phyloP scores from a whole-genome alignment of 2,113 vertebrate genomes.

The Collichthys lucidus region DNA sequence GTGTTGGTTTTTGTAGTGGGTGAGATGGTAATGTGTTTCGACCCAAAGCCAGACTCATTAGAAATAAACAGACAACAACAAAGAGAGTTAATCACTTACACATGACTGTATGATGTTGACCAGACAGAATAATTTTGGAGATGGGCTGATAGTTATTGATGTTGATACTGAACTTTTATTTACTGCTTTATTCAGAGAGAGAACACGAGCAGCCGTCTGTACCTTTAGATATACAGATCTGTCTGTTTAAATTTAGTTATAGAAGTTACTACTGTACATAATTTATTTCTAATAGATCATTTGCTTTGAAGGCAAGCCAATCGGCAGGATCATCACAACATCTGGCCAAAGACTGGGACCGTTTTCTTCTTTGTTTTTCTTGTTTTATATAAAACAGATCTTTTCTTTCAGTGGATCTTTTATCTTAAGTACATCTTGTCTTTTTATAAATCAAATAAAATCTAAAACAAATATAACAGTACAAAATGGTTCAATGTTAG shows the following conservation, averaged over 20 bases:
- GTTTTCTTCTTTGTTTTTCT: not conserved
- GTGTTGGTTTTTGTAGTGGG: slow-evolving; percentile 17
- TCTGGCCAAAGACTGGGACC: not conserved
- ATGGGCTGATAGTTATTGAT: not conserved
- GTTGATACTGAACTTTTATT: not conserved
- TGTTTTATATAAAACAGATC: not conserved
- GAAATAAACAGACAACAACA: not conserved
- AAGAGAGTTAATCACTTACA: not conserved
- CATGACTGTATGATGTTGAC: not conserved
- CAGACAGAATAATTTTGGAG: not conserved
- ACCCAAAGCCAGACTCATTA: not conserved
- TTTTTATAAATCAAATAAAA: not conserved
- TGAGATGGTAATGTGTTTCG: not conserved
- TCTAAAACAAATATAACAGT: not conserved
- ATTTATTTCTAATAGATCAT: not conserved
- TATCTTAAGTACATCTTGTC: not conserved
- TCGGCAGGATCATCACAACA: not conserved
- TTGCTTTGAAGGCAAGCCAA: slow-evolving; percentile 18
- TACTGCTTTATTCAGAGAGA: not conserved
- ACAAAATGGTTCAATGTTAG: not conserved
- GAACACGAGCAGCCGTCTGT: not conserved
- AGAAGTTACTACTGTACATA: not conserved
- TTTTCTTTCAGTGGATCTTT: not conserved
- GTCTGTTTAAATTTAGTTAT: not conserved
- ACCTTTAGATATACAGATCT: not conserved